Conservation (phyloP, 2,113 vertebrate species). For the Steatornis caripensis region DNA sequence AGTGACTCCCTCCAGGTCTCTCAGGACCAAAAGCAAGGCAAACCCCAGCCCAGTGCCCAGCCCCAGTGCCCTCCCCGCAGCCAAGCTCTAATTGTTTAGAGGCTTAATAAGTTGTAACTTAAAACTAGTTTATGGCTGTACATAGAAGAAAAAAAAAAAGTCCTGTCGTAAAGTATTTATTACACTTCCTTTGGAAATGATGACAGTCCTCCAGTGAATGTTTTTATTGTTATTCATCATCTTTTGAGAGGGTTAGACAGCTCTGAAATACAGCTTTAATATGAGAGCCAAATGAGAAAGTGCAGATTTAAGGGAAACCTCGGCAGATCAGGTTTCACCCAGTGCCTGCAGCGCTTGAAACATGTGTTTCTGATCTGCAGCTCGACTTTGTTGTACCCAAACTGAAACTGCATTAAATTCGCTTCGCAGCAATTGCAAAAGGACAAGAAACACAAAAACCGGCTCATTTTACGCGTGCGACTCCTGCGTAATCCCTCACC, state of each 20-base stretch:
- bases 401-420: conserved; percentile 58
- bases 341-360: conserved; percentile 71
- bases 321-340: conserved; percentile 50
- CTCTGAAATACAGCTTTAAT: conserved; percentile 64
- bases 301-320: conserved; percentile 55
- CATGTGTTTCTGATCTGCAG: conserved; percentile 84
- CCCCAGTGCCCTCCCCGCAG: not conserved
- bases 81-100: conserved; percentile 44
- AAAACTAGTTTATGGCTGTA: conserved; percentile 53
- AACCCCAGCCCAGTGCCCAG: not conserved
- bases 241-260: conserved; percentile 55
- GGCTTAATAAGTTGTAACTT: conserved; percentile 60
- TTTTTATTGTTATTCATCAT: conserved; percentile 70
- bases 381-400: conserved; percentile 71
- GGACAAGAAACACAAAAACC: not conserved
- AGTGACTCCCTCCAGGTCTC: not conserved
- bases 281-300: conserved; percentile 55
- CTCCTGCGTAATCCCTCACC: not conserved
- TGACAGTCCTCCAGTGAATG: conserved; percentile 59
- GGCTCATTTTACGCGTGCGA: rapidly evolving
- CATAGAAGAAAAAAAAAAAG: not conserved
- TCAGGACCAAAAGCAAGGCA: not conserved
- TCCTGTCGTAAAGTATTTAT: conserved; percentile 55
- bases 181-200: conserved; percentile 65
- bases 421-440: conserved; percentile 47